Evolutionary conservation across 2,888 invertebrate genomes (phyloP).

Genomic region (Eudasyphora cyanicolor): DNA sequence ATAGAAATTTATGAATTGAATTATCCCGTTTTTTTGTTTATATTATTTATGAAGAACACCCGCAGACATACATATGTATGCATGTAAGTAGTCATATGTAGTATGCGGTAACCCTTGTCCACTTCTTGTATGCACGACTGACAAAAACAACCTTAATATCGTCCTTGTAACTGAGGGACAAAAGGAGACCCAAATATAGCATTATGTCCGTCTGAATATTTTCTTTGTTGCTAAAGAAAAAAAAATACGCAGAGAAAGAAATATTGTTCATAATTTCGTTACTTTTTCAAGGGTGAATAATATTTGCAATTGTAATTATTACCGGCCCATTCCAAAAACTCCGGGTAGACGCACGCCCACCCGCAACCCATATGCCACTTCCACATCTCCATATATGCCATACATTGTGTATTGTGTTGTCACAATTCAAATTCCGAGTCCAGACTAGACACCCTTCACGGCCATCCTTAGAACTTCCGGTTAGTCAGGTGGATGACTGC

Average conservation of each 20-base stretch:
- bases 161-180: constrained; percentile 23
- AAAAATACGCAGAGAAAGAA: no score
- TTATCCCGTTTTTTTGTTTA: background rate
- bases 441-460: constrained; percentile 12
- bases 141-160: constrained; percentile 39
- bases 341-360: background rate
- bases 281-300: constrained; percentile 64
- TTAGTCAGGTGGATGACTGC: constrained; percentile 52
- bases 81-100: background rate
- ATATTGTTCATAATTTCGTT: constrained; percentile 54
- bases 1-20: constrained; percentile 42
- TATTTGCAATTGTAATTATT: constrained; percentile 70
- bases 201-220: constrained; percentile 45
- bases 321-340: constrained; percentile 38
- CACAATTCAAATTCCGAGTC: no score
- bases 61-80: background rate
- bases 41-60: background rate
- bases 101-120: constrained; percentile 32
- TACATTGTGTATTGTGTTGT: background rate
- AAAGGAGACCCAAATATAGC: background rate
- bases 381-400: no score
- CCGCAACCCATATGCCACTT: background rate
- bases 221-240: constrained; percentile 45
- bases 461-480: constrained; percentile 46
- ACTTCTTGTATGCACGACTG: constrained; percentile 37